phyloP scores from a whole-genome alignment of 2,888 invertebrate species.

The Danaus chrysippus region DNA sequence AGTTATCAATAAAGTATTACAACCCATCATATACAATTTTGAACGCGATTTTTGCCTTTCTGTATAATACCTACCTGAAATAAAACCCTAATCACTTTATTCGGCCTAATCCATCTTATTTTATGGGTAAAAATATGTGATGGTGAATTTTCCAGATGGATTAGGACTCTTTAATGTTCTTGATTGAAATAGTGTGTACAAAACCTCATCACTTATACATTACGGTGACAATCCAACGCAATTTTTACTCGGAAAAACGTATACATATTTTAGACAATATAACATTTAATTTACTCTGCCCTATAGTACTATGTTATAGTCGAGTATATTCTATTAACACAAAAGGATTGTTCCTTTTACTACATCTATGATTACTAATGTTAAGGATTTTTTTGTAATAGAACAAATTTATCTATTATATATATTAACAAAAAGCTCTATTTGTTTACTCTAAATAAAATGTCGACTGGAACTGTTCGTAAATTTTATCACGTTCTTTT shows the following conservation, averaged over 20 bases:
- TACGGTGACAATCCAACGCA: constrained; percentile 39
- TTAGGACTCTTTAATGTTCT: constrained; percentile 39
- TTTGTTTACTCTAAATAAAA: not conserved
- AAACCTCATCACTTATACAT: constrained; percentile 39
- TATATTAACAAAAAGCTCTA: not conserved
- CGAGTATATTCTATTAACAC: not conserved
- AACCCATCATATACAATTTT: not conserved
- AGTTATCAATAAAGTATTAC: not conserved
- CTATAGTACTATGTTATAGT: constrained; percentile 7
- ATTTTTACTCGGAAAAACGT: constrained; percentile 36
- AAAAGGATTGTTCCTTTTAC: not conserved
- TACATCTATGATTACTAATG: not conserved
- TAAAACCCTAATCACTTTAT: constrained; percentile 13
- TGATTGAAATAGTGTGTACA: constrained; percentile 37
- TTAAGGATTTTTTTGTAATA: not conserved
- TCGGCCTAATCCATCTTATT: constrained; percentile 6
- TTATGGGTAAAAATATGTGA: constrained; percentile 10
- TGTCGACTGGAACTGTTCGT: not conserved
- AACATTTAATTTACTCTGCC: constrained; percentile 29
- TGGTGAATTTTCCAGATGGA: constrained; percentile 32
- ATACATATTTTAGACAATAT: constrained; percentile 24
- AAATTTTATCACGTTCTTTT: not conserved
- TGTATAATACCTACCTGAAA: not conserved
- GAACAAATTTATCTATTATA: too few species aligned
- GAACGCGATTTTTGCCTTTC: not conserved